Percentiles rank a stretch among this genome's conserved stretches.
Conservation (phyloP, 2,113 vertebrate species). For the Oncorhynchus keta region DNA sequence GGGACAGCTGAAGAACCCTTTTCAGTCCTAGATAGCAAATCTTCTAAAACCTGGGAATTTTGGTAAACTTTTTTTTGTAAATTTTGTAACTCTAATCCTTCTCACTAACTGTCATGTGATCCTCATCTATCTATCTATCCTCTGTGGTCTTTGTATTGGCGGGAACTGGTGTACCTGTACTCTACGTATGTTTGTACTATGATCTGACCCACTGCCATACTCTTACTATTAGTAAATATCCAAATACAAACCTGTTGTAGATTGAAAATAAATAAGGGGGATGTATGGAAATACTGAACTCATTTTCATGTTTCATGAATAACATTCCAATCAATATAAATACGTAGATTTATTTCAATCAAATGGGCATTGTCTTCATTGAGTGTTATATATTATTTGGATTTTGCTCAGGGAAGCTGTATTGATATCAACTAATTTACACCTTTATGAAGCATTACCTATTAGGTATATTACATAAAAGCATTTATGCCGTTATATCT, state of each 20-base stretch:
- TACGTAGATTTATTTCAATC: background rate
- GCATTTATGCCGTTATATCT: too few relatives aligned
- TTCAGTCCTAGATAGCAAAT: too few relatives aligned
- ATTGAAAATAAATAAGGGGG: background rate
- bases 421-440: too few relatives aligned
- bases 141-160: constrained; percentile 25
- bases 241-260: background rate
- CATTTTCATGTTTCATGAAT: background rate
- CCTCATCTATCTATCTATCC: background rate
- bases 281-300: background rate
- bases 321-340: background rate
- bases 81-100: constrained; percentile 9
- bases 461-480: too few relatives aligned
- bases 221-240: constrained; percentile 9
- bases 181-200: constrained; percentile 11
- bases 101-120: constrained; percentile 35
- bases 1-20: too few relatives aligned
- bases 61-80: too few relatives aligned
- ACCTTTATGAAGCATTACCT: too few relatives aligned
- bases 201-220: constrained; percentile 49
- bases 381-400: constrained; percentile 12
- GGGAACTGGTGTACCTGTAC: constrained; percentile 26
- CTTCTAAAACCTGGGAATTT: too few relatives aligned
- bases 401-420: constrained; percentile 64
- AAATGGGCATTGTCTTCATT: background rate